Evolutionary conservation across 2,113 vertebrate species (phyloP).

Genomic region (Lycocorax pyrrhopterus): DNA sequence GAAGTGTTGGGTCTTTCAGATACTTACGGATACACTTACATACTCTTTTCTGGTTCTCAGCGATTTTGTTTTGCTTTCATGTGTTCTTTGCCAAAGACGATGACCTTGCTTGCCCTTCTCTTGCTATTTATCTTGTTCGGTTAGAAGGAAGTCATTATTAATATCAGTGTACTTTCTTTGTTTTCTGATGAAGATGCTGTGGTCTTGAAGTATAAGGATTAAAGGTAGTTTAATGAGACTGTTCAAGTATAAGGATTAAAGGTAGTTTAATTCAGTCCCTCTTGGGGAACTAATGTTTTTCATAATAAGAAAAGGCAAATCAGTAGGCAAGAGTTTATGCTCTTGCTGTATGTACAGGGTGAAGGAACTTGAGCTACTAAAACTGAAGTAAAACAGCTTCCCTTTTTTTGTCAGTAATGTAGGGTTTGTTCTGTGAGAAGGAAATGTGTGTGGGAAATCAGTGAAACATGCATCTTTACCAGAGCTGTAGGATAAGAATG

Average conservation of each 20-base stretch:
- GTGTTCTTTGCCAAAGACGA: not conserved
- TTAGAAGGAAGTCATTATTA: not conserved
- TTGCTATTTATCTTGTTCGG: not conserved
- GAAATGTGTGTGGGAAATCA: not conserved
- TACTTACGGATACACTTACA: not conserved
- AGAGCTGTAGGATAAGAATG: not conserved
- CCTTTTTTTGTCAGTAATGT: not conserved
- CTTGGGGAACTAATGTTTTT: not conserved
- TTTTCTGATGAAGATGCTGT: not conserved
- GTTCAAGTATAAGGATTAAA: not conserved
- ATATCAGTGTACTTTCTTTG: not conserved
- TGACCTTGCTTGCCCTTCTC: not conserved
- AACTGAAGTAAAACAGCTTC: not conserved
- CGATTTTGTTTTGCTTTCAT: fast-evolving
- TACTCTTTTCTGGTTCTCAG: not conserved
- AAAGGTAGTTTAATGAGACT: not conserved
- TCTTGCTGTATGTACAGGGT: not conserved
- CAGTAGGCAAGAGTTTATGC: not conserved
- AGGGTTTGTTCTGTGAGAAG: not conserved
- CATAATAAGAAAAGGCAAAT: not conserved
- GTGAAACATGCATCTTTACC: not conserved
- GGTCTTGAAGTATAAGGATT: not conserved
- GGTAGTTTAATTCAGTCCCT: not conserved
- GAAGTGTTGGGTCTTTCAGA: not conserved
- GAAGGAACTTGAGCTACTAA: not conserved